A percentile compares a stretch with the other conserved stretches of the same genome.
Conservation (phyloP, 2,113 vertebrate species). For the Erythrocercus mccallii region DNA sequence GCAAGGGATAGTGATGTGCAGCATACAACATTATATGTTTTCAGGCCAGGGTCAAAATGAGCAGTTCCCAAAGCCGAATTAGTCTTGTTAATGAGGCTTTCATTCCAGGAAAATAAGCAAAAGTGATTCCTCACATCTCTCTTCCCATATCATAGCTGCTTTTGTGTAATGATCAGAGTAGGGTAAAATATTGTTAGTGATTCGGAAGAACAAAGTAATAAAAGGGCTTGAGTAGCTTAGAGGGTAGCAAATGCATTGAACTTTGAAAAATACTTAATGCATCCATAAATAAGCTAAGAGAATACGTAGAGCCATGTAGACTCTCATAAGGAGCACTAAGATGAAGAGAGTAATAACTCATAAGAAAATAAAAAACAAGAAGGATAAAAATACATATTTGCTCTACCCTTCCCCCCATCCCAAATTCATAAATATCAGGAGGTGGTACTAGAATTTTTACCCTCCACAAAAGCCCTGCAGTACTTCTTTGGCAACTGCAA, state of each 20-base stretch:
- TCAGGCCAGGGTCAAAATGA: conserved; percentile 13
- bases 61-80: neutral
- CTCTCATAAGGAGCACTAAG: neutral
- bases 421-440: neutral
- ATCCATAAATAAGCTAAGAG: conserved; percentile 46
- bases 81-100: conserved; percentile 37
- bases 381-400: neutral
- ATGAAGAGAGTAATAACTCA: conserved; percentile 1
- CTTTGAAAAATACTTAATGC: conserved; percentile 45
- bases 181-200: conserved; percentile 23
- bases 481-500: neutral
- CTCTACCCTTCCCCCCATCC: neutral
- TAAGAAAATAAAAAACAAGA: neutral
- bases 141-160: conserved; percentile 8
- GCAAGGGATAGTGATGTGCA: neutral
- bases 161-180: conserved; percentile 10
- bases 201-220: conserved; percentile 41
- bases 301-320: neutral
- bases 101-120: conserved; percentile 23
- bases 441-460: neutral
- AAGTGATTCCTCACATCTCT: neutral
- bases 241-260: conserved; percentile 20
- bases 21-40: neutral
- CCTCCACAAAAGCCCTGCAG: neutral
- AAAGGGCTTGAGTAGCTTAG: conserved; percentile 33